phyloP scores from a whole-genome alignment of 2,113 vertebrate genomes.

The Melospiza georgiana region DNA sequence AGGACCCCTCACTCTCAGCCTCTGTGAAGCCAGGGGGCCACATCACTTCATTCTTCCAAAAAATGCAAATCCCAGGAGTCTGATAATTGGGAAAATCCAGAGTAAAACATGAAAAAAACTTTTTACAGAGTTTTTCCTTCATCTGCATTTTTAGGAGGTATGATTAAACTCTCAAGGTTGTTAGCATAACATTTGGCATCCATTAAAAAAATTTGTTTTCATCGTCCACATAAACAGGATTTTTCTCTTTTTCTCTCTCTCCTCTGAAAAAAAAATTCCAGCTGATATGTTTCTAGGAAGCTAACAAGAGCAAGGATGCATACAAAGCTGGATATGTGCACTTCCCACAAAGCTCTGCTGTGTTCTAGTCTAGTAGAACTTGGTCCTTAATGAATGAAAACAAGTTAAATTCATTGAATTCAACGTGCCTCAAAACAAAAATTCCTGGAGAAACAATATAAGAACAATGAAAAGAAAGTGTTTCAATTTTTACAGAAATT shows the following conservation, averaged over 20 bases:
- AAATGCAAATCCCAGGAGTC: background rate
- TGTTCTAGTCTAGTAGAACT: background rate
- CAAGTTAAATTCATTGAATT: background rate
- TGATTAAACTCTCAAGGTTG: background rate
- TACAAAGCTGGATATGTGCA: background rate
- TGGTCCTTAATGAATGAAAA: background rate
- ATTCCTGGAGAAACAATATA: background rate
- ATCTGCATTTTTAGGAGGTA: background rate
- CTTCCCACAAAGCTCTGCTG: background rate
- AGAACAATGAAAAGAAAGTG: background rate
- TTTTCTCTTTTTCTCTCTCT: background rate
- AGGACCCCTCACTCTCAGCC: background rate
- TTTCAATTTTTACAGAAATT: background rate
- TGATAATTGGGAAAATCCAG: background rate
- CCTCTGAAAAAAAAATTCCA: background rate
- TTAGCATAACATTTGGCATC: background rate
- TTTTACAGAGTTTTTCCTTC: background rate
- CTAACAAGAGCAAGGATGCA: background rate
- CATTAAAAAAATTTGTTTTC: background rate
- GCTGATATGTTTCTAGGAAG: background rate
- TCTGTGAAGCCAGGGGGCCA: background rate
- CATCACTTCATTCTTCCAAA: background rate
- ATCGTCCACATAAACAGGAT: background rate
- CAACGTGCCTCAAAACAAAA: background rate
- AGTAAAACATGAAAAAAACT: background rate